Conservation (phyloP, 2,888 invertebrate genomes). For the Agrotis exclamationis region DNA sequence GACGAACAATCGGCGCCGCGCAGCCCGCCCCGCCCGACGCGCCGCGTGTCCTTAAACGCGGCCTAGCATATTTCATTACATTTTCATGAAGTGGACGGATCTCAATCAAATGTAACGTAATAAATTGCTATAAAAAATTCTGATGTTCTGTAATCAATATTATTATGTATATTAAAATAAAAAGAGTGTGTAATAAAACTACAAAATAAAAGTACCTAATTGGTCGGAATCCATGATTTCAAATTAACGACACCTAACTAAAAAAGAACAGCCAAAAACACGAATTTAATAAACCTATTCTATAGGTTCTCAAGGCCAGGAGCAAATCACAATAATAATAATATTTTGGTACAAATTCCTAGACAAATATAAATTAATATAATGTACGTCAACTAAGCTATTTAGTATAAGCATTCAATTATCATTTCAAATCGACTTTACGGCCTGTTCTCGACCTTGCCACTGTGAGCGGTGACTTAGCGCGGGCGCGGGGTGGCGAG, state of each 20-base stretch:
- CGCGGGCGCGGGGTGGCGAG: no score
- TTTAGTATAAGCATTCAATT: background rate
- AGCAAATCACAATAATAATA: slow-evolving; percentile 2
- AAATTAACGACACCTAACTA: background rate
- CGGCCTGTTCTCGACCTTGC: no score
- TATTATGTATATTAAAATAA: background rate
- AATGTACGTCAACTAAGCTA: background rate
- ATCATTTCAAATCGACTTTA: background rate
- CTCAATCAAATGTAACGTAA: background rate
- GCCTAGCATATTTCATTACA: no score
- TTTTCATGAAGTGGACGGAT: no score
- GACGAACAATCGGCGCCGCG: no score
- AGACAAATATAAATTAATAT: slow-evolving; percentile 2
- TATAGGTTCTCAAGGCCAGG: slow-evolving; percentile 7
- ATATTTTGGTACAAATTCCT: slow-evolving; percentile 22
- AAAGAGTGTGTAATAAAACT: background rate
- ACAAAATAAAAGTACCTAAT: background rate
- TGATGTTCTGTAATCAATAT: background rate
- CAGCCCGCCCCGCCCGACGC: no score
- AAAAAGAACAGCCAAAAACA: background rate
- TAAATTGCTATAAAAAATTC: background rate
- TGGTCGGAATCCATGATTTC: background rate
- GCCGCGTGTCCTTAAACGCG: no score
- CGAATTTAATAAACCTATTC: slow-evolving; percentile 4
- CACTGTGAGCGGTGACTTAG: no score